phyloP scores from a whole-genome alignment of 30 jellyfish, hydroid and myxozoan genomes.

The Aurelia aurita complex sp. Pacific region DNA sequence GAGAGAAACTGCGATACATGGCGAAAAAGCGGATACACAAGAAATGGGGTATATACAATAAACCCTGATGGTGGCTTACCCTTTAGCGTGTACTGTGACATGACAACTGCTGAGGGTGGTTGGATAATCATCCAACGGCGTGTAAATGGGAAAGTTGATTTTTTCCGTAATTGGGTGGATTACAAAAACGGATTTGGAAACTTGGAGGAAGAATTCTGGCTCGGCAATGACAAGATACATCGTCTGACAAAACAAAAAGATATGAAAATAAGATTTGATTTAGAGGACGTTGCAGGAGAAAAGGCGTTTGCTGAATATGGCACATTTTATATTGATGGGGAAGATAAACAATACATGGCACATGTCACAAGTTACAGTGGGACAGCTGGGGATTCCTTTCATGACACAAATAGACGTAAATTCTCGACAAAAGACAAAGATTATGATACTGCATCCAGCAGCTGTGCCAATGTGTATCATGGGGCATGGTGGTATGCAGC shows the following conservation, averaged over 20 bases:
- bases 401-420: background rate
- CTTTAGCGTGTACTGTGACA: constrained; percentile 25
- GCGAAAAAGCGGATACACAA: background rate
- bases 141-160: constrained; percentile 27
- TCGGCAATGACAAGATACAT: constrained; percentile 36
- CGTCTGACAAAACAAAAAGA: constrained; percentile 1
- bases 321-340: constrained; percentile 26
- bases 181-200: constrained; percentile 39
- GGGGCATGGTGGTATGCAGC: constrained; percentile 42
- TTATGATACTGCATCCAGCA: background rate
- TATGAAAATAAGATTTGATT: constrained; percentile 40
- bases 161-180: constrained; percentile 30
- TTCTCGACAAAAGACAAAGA: constrained; percentile 37
- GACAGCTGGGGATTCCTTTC: constrained; percentile 42
- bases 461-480: constrained; percentile 10
- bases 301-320: constrained; percentile 39
- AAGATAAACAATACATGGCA: background rate
- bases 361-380: constrained; percentile 17
- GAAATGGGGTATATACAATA: constrained; percentile 11
- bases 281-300: constrained; percentile 20
- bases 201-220: constrained; percentile 35
- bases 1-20: background rate
- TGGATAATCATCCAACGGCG: constrained; percentile 53
- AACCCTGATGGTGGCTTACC: constrained; percentile 19
- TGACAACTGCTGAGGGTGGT: constrained; percentile 32